Percentiles rank a stretch among this genome's conserved stretches.
Evolutionary conservation across 2,888 invertebrate species (phyloP).

Genomic region (Pardosa pseudoannulata): DNA sequence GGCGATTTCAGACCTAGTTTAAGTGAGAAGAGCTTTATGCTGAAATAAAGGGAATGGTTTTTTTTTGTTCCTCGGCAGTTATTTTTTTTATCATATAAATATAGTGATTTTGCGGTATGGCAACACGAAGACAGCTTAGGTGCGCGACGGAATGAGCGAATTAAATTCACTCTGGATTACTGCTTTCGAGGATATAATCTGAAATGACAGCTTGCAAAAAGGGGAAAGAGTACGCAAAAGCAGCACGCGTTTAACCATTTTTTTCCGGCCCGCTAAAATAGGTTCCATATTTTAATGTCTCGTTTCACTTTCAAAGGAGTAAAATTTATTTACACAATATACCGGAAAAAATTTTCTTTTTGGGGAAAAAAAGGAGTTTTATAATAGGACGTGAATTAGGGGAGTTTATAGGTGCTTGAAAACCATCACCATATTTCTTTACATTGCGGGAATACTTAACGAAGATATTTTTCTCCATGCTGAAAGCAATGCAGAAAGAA

Average conservation of each 20-base stretch:
- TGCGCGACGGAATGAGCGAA: neutral
- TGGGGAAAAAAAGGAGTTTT: no score
- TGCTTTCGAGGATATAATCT: slow-evolving; percentile 22
- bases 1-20: slow-evolving; percentile 37
- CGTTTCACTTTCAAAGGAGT: neutral
- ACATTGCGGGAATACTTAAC: no score
- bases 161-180: slow-evolving; percentile 27
- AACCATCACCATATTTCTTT: no score
- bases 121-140: slow-evolving; percentile 32
- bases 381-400: neutral
- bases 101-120: slow-evolving; percentile 7
- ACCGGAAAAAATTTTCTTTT: no score
- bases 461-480: no score
- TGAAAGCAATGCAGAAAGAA: no score
- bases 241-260: neutral
- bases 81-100: slow-evolving; percentile 15
- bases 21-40: slow-evolving; percentile 38
- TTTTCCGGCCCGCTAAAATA: neutral
- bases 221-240: neutral
- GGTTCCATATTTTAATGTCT: neutral
- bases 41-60: slow-evolving; percentile 60
- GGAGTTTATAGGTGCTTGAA: no score
- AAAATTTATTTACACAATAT: neutral
- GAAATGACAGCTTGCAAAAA: neutral
- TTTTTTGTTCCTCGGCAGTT: neutral